Conservation (phyloP, 2,113 vertebrate species). For the Psittacula cyanocephala region DNA sequence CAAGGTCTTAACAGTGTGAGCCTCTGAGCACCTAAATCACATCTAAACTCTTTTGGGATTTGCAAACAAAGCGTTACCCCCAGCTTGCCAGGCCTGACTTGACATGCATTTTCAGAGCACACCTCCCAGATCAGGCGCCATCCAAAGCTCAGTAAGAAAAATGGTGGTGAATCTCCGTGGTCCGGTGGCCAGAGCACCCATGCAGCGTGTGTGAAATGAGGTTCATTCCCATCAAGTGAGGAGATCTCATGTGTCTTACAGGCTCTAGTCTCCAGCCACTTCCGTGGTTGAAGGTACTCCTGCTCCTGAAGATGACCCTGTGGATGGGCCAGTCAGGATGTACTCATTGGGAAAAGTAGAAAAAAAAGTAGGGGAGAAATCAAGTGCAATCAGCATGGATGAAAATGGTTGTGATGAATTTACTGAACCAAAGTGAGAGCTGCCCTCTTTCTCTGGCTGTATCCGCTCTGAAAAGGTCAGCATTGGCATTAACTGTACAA, state of each 20-base stretch:
- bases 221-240: background rate
- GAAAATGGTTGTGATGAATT: background rate
- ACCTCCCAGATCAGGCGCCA: background rate
- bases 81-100: conserved; percentile 24
- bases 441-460: background rate
- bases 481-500: background rate
- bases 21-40: conserved; percentile 39
- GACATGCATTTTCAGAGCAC: conserved; percentile 22
- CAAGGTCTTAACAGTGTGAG: conserved; percentile 32
- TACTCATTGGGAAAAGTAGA: background rate
- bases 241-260: background rate
- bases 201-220: background rate
- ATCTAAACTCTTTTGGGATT: conserved; percentile 28
- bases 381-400: background rate
- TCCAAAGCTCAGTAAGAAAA: background rate
- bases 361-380: background rate
- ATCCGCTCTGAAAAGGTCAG: background rate
- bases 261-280: background rate
- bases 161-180: background rate
- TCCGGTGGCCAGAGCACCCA: background rate
- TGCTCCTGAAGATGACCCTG: background rate
- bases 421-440: background rate
- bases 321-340: background rate
- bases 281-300: background rate
- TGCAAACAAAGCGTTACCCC: conserved; percentile 15